Evolutionary conservation across 1,140 invertebrate species (phyloP).

Genomic region (Berghia stephanieae): DNA sequence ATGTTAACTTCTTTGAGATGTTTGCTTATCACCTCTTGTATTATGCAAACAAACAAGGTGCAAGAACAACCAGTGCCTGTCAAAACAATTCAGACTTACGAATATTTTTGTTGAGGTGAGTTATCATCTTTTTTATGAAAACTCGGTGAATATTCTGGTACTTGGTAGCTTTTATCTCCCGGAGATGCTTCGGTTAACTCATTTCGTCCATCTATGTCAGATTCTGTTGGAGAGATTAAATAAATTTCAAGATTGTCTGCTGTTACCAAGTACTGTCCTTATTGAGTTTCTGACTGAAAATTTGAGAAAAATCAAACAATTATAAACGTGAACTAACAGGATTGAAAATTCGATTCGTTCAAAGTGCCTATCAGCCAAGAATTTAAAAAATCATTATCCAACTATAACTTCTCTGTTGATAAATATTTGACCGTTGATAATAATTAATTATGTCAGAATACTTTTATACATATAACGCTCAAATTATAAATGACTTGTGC

Average conservation of each 20-base stretch:
- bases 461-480: no score
- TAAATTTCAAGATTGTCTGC: background rate
- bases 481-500: no score
- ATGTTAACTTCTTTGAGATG: background rate
- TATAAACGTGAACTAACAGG: conserved; percentile 34
- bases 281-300: background rate
- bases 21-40: no score
- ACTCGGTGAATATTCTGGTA: conserved; percentile 48
- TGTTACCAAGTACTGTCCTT: background rate
- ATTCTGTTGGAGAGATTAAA: conserved; percentile 31
- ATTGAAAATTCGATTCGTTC: no score
- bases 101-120: conserved; percentile 38
- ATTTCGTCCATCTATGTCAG: conserved; percentile 47
- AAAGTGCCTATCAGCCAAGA: no score
- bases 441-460: no score
- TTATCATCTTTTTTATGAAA: conserved; percentile 46
- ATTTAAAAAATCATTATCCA: no score
- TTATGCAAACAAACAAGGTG: no score
- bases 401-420: no score
- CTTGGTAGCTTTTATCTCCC: conserved; percentile 56
- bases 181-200: conserved; percentile 46
- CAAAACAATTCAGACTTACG: background rate
- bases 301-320: conserved; percentile 5
- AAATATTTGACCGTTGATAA: no score
- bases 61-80: background rate